A percentile compares a stretch with the other conserved stretches of the same genome.
Evolutionary conservation across 2,797 vertebrate species (phyloP).

Genomic region (Pitangus sulphuratus): DNA sequence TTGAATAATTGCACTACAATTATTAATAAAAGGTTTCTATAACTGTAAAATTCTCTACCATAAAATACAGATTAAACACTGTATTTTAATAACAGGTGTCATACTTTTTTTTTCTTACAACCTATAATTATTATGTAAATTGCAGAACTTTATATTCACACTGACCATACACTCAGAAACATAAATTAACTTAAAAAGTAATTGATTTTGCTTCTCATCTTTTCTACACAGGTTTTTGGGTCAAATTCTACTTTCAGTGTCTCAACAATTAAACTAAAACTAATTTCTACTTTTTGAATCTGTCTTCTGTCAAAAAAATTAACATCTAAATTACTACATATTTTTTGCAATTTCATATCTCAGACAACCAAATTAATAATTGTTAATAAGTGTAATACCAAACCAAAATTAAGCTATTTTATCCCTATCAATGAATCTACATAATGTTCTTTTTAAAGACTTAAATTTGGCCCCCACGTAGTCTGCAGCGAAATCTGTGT

Average conservation of each 20-base stretch:
- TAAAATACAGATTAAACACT: neutral
- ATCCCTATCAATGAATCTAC: neutral
- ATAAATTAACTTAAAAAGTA: neutral
- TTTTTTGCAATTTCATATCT: neutral
- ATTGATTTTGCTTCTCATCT: neutral
- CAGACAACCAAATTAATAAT: neutral
- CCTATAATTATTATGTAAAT: neutral
- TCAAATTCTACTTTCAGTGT: neutral
- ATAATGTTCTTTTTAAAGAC: neutral
- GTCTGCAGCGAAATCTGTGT: neutral
- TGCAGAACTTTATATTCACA: neutral
- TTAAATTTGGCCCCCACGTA: neutral
- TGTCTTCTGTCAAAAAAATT: neutral
- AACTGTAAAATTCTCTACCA: neutral
- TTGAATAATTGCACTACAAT: neutral
- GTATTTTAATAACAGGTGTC: neutral
- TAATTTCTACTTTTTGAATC: neutral
- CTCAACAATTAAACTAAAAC: neutral
- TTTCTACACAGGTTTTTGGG: neutral
- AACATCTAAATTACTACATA: neutral
- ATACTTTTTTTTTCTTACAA: neutral
- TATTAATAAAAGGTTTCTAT: neutral
- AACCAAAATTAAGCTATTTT: neutral
- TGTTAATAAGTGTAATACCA: neutral
- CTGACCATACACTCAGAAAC: neutral